Evolutionary conservation across 2,113 vertebrate species (phyloP).

Genomic region (Elaphurus davidianus): DNA sequence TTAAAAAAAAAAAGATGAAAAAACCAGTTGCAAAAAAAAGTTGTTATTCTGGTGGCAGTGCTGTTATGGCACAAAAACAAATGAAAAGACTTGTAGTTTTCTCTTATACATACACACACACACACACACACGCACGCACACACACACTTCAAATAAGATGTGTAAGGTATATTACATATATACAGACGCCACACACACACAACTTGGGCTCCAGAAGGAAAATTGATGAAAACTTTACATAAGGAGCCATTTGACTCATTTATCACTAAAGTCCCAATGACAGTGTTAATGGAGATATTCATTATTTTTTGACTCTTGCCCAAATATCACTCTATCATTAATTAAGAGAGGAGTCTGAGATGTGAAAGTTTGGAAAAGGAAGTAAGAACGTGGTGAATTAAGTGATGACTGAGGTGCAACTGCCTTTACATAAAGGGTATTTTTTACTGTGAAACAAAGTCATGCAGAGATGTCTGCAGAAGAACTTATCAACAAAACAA

Average conservation of each 20-base stretch:
- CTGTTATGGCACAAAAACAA: slow-evolving; percentile 75
- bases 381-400: slow-evolving; percentile 23
- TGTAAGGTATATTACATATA: slow-evolving; percentile 45
- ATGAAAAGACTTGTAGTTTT: slow-evolving; percentile 39
- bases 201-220: slow-evolving; percentile 58
- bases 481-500: slow-evolving; percentile 54
- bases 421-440: slow-evolving; percentile 11
- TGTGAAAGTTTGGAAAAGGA: not conserved
- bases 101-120: not conserved
- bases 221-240: not conserved
- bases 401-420: slow-evolving; percentile 23
- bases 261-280: slow-evolving; percentile 1
- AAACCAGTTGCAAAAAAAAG: slow-evolving; percentile 56
- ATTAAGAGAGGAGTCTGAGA: not conserved
- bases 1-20: slow-evolving; percentile 64
- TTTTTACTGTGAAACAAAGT: slow-evolving; percentile 50
- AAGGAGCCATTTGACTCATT: slow-evolving; percentile 10
- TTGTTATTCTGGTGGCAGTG: slow-evolving; percentile 78
- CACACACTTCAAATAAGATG: slow-evolving; percentile 43
- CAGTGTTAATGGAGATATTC: slow-evolving; percentile 33
- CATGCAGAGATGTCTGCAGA: slow-evolving; percentile 46
- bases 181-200: not conserved
- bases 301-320: slow-evolving; percentile 25
- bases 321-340: slow-evolving; percentile 35
- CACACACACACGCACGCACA: not conserved